phyloP scores from a whole-genome alignment of 2,888 invertebrate species.

The Aphidoletes aphidimyza region DNA sequence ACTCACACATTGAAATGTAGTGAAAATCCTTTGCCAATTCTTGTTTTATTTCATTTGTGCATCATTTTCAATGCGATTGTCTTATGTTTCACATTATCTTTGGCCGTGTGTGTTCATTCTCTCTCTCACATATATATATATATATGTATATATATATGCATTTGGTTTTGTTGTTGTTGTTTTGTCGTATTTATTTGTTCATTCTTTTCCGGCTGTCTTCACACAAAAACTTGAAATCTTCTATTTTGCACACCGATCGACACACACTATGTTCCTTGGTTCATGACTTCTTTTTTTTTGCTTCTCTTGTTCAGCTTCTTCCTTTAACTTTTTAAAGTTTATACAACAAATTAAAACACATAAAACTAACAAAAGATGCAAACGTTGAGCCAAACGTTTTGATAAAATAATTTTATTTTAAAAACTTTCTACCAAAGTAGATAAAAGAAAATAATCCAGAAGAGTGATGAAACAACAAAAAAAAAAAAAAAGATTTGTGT shows the following conservation, averaged over 20 bases:
- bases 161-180: background rate
- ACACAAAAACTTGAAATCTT: slow-evolving; percentile 32
- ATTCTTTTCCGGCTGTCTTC: slow-evolving; percentile 31
- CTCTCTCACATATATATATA: background rate
- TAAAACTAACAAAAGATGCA: background rate
- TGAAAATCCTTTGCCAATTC: slow-evolving; percentile 28
- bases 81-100: slow-evolving; percentile 32
- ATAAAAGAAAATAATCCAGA: background rate
- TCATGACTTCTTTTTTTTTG: background rate
- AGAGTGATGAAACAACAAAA: background rate
- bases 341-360: background rate
- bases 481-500: background rate
- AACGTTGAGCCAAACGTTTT: no score
- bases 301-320: background rate
- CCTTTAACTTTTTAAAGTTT: background rate
- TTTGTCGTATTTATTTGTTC: background rate
- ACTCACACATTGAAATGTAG: background rate
- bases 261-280: background rate
- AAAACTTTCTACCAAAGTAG: no score
- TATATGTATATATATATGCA: no score
- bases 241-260: slow-evolving; percentile 48
- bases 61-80: slow-evolving; percentile 40
- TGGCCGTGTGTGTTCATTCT: background rate
- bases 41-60: slow-evolving; percentile 29
- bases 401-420: no score